These are phyloP conservation scores for Heteromyza rotundicornis DNA, from an alignment of 2,888 invertebrate genomes.

Conservation along the genomic window DNA sequence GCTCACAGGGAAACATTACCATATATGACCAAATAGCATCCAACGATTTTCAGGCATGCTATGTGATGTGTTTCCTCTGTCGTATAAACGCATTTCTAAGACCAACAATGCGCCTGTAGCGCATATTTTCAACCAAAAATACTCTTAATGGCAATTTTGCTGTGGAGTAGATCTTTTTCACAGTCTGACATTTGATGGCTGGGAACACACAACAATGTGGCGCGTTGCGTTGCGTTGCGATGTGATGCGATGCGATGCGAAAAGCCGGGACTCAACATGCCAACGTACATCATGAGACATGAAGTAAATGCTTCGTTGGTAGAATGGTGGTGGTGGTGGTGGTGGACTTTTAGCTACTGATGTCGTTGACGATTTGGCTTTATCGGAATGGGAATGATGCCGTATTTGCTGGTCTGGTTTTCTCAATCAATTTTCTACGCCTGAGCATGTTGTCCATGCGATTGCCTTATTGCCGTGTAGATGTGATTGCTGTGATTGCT, in stretches of 20 bases:
- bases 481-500: not conserved
- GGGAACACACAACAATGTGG: not conserved
- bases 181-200: not conserved
- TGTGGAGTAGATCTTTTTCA: not conserved
- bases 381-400: not conserved
- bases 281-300: not conserved
- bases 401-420: not conserved
- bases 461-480: not conserved
- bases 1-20: too few species aligned
- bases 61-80: too few species aligned
- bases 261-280: not conserved
- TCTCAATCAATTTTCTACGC: slow-evolving; percentile 1
- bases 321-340: too few species aligned
- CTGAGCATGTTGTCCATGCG: not conserved
- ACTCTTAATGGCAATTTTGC: not conserved
- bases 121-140: not conserved
- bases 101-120: not conserved
- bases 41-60: too few species aligned
- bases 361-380: not conserved
- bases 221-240: too few species aligned
- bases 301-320: not conserved
- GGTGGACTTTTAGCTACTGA: too few species aligned
- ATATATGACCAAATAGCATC: too few species aligned
- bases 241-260: too few species aligned
- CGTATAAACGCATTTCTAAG: not conserved